phyloP scores from a whole-genome alignment of 1,140 invertebrate species.

The Pseudomyrmex cubaensis region DNA sequence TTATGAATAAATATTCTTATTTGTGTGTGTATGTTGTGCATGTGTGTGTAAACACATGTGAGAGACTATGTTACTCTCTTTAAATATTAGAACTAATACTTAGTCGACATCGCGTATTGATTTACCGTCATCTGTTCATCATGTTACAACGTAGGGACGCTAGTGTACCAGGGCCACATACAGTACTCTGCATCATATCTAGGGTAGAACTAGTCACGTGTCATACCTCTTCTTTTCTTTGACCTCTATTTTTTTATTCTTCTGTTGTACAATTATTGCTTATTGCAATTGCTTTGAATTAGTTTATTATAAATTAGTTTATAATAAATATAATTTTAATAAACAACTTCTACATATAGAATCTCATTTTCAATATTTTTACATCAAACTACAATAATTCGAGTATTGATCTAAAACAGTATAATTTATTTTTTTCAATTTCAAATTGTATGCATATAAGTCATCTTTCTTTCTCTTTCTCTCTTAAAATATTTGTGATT shows the following conservation, averaged over 20 bases:
- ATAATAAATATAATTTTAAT: not conserved
- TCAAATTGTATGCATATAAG: too few relatives aligned
- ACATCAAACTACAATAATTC: too few relatives aligned
- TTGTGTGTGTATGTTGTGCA: not conserved
- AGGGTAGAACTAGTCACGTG: slow-evolving; percentile 35
- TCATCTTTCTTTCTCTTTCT: too few relatives aligned
- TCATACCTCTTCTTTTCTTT: slow-evolving; percentile 51
- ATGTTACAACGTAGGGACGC: slow-evolving; percentile 84
- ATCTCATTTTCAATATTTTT: not conserved
- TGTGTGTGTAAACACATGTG: too few relatives aligned
- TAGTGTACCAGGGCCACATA: slow-evolving; percentile 81
- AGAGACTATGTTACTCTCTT: too few relatives aligned
- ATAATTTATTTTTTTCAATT: too few relatives aligned
- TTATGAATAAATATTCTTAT: not conserved
- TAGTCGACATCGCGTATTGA: slow-evolving; percentile 77
- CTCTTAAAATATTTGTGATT: not conserved
- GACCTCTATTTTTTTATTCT: not conserved
- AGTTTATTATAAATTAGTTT: not conserved
- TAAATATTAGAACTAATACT: not conserved
- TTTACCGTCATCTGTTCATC: slow-evolving; percentile 84
- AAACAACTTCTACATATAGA: too few relatives aligned
- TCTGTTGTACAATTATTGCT: slow-evolving; percentile 9
- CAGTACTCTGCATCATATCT: slow-evolving; percentile 54
- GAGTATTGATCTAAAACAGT: too few relatives aligned
- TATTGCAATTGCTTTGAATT: not conserved